Evolutionary conservation across 2,113 vertebrate genomes (phyloP).

Genomic region (Solenodon paradoxus): DNA sequence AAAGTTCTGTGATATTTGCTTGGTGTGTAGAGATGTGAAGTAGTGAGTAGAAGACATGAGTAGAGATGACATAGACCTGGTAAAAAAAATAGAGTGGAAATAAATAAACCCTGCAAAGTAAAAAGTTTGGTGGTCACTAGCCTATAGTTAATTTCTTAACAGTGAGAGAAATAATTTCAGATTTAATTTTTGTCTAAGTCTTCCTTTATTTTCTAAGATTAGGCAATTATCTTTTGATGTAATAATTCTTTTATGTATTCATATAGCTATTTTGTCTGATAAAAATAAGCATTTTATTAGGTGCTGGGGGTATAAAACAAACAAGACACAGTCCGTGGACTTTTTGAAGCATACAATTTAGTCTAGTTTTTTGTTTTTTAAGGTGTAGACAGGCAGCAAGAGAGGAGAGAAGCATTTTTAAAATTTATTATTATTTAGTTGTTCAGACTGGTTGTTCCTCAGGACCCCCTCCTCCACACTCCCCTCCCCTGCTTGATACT

Average conservation of each 20-base stretch:
- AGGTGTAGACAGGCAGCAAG: no score
- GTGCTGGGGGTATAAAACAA: background rate
- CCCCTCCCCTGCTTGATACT: no score
- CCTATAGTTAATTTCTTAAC: background rate
- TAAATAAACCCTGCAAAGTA: background rate
- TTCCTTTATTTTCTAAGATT: background rate
- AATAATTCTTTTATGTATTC: background rate
- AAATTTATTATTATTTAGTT: no score
- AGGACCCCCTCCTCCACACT: no score
- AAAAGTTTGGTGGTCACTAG: background rate
- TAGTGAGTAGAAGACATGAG: no score
- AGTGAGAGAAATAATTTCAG: background rate
- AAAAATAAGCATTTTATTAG: background rate
- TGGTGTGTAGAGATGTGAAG: background rate
- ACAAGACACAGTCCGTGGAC: rapidly evolving
- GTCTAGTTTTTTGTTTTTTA: no score
- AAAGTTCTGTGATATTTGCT: background rate
- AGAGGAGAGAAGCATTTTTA: no score
- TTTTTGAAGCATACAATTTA: background rate
- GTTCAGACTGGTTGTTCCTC: no score
- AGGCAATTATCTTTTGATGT: background rate
- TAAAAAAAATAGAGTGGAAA: background rate
- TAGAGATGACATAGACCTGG: background rate
- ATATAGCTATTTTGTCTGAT: background rate
- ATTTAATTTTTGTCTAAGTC: background rate